phyloP scores from a whole-genome alignment of 2,113 vertebrate species.

The Hylia prasina region DNA sequence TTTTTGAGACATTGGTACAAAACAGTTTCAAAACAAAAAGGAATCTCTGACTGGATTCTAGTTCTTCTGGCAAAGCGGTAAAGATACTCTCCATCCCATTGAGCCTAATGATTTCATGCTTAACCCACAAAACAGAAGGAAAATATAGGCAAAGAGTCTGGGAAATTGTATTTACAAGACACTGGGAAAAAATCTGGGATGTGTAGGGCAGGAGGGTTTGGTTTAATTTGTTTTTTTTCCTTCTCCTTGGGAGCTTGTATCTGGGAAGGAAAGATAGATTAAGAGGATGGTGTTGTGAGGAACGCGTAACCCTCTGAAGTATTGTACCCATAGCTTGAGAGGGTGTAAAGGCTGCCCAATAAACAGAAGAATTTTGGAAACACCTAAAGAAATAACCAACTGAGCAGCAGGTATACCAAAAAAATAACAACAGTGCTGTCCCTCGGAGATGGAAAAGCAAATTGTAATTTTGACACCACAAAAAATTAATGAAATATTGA shows the following conservation, averaged over 20 bases:
- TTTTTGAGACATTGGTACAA: neutral
- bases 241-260: neutral
- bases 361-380: neutral
- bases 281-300: neutral
- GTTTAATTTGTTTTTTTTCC: neutral
- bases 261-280: neutral
- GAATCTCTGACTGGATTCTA: neutral
- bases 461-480: neutral
- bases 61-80: neutral
- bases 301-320: neutral
- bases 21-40: neutral
- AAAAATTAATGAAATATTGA: neutral
- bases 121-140: neutral
- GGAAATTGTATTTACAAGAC: neutral
- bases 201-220: neutral
- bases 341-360: neutral
- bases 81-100: neutral
- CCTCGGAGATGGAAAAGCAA: neutral
- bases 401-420: neutral
- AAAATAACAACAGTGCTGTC: neutral
- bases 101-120: neutral
- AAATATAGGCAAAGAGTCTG: neutral
- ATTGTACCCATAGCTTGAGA: neutral
- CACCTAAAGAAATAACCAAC: neutral
- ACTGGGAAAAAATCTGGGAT: neutral